Conservation (phyloP, 2,888 invertebrate species). For the Drosophila mulleri region DNA sequence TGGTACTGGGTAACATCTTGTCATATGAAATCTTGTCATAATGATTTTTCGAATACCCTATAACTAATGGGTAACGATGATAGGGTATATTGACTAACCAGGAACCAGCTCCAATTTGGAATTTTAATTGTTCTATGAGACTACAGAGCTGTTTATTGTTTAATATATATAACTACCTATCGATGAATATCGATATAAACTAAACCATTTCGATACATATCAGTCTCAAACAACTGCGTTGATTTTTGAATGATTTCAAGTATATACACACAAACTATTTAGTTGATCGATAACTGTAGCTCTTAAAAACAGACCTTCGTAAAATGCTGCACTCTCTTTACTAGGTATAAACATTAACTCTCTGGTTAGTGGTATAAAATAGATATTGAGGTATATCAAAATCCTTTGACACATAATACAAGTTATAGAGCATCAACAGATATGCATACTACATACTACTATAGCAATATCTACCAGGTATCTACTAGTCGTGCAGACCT, state of each 20-base stretch:
- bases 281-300: neutral
- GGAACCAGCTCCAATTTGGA: no score
- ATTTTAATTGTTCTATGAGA: neutral
- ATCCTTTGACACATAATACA: no score
- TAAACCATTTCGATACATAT: no score
- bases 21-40: constrained; percentile 37
- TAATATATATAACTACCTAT: neutral
- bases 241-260: no score
- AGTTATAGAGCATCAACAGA: no score
- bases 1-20: constrained; percentile 10
- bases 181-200: neutral
- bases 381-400: no score
- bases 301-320: neutral
- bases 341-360: no score
- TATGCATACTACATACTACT: no score
- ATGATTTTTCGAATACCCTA: constrained; percentile 9
- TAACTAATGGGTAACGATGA: neutral
- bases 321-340: neutral
- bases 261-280: no score
- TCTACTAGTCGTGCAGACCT: neutral
- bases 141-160: neutral
- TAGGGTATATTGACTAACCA: neutral
- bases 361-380: no score
- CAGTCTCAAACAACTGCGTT: no score
- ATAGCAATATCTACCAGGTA: neutral